Base-by-base conservation (phyloP, 2,888 invertebrate genomes). In the Oligia latruncula region DNA sequence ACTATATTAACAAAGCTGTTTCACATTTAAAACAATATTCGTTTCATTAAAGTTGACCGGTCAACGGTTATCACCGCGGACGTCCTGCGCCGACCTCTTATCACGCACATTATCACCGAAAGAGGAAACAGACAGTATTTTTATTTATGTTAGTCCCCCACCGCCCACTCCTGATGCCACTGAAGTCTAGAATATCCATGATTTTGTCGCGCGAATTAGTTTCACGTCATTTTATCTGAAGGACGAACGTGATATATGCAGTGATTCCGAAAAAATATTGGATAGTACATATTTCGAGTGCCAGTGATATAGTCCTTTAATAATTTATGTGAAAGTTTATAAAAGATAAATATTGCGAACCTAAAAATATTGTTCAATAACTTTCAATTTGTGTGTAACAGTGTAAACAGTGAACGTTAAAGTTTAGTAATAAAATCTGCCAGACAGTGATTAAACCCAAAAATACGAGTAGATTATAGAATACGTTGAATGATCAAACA, bases 111-210 rank as follows among this genome's bases (percentile, higher is more conserved):
- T 96, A 96, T 96, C 96, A 88, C 67, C n/a, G 23, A 55, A 84
- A 93, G 92, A 95, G 96, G 96, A 96, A 96, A 93, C 96, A 95
- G 96, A 90, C 95, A 88, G 90, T 94, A 93, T 95, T 95, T 94
- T 95, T 96, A 95, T 95, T 95, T 94, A 91, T 94, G 91, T 93
- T 93, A 93, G 92, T 92, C 92, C 91, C 91, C 90, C 87, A 49
- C 89, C 90, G 89, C 95, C 95, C 90, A 95, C 95, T 87, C 90
- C n/a, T 74, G 73, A 52, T 78, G 78, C 66, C 73, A 66, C 76
- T 84, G 86, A 88, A 92, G 93, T 94, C 93, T 93, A 93, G 93
- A 95, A 94, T 92, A 92, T 92, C 93, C 93, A 87, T 87, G 90
- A 89, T 91, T 92, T 90, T 71, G 78, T 77, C 52, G 87, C 82